Evolutionary conservation across 2,113 vertebrate species (phyloP), one percentile per base, ranked within the genome.

Genomic region (Naja naja): DNA sequence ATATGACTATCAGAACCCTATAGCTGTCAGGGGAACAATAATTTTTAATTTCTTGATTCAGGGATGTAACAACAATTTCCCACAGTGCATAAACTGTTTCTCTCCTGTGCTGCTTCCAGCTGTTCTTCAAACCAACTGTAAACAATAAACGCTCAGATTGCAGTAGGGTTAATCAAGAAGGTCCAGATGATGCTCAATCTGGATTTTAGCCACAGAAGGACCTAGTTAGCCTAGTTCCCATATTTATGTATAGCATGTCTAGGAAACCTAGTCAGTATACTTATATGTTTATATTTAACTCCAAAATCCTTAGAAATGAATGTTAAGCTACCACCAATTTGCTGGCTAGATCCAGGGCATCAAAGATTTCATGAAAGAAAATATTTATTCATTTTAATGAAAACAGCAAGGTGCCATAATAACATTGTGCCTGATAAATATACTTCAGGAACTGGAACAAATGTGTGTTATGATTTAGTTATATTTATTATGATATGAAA

Each of bases 21-120:
- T 12, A 87, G 74, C 34, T 54, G 1, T 52, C 95, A 34, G 25
- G 0, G 93, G 92, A 96, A 94, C 22, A 45, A 89, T 94, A 91
- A 93, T 7, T 86, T 56, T 87, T n/a, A 92, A 94, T 90, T 94
- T 95, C 85, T 54, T 94, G 10, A 94, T 86, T 94, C 88, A 34
- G 64, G 64, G 12, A 16, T n/a, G 30, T 69, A 69, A 69, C 4
- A 69, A 12, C 60, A 69, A 69, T 69, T 69, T n/a, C 60, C 60
- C 60, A 69, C 30, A 16, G 12, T 69, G 60, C 12, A n/a, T 69
- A 69, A 69, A 69, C 60, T 14, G 11, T 69, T 69, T 69, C 30
- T n/a, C 60, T 69, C 30, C 60, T 69, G 60, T 69, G 30, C 12
- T 69, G 30, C 30, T 69, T 69, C 1, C 12, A 69, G 60, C 27